Evolutionary conservation across 2,113 vertebrate genomes (phyloP), one percentile per base, ranked within the genome.

Genomic region (Megaptera novaeangliae): DNA sequence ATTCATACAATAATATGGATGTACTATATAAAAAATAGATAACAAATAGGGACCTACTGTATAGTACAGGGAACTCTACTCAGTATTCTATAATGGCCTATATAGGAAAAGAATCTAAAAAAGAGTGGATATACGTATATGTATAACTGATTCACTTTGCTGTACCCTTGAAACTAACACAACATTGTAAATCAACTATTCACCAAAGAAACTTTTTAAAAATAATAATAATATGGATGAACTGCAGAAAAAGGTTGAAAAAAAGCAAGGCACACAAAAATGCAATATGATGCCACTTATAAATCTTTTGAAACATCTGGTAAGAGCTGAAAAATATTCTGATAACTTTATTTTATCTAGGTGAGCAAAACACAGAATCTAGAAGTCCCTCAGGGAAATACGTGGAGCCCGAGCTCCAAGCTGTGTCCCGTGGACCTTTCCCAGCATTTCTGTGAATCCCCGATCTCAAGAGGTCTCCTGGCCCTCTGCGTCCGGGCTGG

Each of bases 321-420:
- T 64, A 63, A 72, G 36, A 81, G 23, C 9, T 52, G 64, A 31
- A 63, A 71, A 88, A 34, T n/a, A 89, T 20, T 61, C 71, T 63
- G 17, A n/a, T 46, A 34, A 72, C 31, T 57, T 44, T 49, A 59
- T 17, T 88, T 49, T 31, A 61, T 61, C 23, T 71, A 61, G 39
- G 46, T 34, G 41, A 49, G 39, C 31, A 34, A 5, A 44, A 61
- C 63, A 39, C 52, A 21, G 5, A 49, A 36, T 27, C 64, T 44
- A 49, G 34, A 66, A 46, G 80, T 18, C 36, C 25, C 1, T 34
- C 17, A 12, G 69, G 31, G 39, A 78, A 59, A 36, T 2, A 72
- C 12, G 0, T 2, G 29, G 31, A 3, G 5, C 39, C 86, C 52
- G 27, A 1, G 52, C 36, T 17, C 36, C 27, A 6, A 8, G 6